Percentiles rank a stretch among this genome's conserved stretches.
Conservation (phyloP, 2,797 vertebrate species). For the Hippocampus kuda region DNA sequence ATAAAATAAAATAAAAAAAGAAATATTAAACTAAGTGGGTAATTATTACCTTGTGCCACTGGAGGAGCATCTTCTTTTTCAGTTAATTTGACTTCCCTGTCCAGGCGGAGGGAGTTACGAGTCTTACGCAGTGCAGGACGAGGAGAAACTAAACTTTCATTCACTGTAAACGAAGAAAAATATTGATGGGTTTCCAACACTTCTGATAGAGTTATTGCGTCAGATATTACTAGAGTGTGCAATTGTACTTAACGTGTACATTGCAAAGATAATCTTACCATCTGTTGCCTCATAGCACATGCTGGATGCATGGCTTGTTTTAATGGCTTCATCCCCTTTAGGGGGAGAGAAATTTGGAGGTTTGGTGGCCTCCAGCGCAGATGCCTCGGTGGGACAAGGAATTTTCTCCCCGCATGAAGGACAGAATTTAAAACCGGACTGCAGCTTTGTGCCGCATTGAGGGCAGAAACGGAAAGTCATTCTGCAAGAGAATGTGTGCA, state of each 20-base stretch:
- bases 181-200: neutral
- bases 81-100: conserved; percentile 21
- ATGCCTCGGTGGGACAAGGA: conserved; percentile 32
- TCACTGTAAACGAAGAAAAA: conserved; percentile 18
- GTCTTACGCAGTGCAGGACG: conserved; percentile 47
- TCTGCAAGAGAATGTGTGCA: conserved; percentile 41
- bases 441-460: conserved; percentile 72
- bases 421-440: conserved; percentile 75
- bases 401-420: conserved; percentile 74
- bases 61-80: conserved; percentile 12
- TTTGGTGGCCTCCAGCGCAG: neutral
- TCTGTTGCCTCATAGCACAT: conserved; percentile 3
- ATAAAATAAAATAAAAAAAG: too few relatives aligned
- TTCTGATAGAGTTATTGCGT: neutral
- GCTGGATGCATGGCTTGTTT: conserved; percentile 11
- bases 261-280: neutral
- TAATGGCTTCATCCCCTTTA: conserved; percentile 2
- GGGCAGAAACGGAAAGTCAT: conserved; percentile 76
- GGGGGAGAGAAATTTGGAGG: conserved; percentile 7
- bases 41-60: conserved; percentile 22
- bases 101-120: conserved; percentile 30
- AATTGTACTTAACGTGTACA: neutral
- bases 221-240: too few relatives aligned
- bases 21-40: neutral
- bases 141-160: conserved; percentile 3